These are phyloP conservation scores for Metaphire vulgaris DNA, from an alignment of 1,140 invertebrate species.

Conservation along the genomic window DNA sequence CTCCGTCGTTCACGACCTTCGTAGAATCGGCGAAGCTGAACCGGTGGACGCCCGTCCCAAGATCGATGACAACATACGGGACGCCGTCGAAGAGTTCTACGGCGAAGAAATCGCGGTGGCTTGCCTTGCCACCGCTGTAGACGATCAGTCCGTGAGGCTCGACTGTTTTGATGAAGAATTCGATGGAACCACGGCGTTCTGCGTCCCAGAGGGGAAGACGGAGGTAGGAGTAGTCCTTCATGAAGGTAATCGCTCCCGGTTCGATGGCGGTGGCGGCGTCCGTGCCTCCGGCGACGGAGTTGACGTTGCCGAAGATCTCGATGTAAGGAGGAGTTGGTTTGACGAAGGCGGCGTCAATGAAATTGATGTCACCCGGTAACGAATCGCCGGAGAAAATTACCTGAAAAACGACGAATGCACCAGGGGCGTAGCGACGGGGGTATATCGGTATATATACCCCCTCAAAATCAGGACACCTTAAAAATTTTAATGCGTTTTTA, in stretches of 20 bases:
- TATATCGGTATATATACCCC: no score
- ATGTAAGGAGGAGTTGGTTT: slow-evolving; percentile 15
- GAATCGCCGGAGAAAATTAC: slow-evolving; percentile 8
- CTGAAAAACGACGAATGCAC: no score
- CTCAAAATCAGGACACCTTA: no score
- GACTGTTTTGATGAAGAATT: slow-evolving; percentile 13
- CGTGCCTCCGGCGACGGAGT: neutral
- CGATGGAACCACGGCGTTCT: neutral
- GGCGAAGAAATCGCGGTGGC: slow-evolving; percentile 54
- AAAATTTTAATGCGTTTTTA: no score
- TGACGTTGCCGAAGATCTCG: slow-evolving; percentile 11
- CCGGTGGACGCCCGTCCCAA: slow-evolving; percentile 32
- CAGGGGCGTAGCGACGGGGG: no score
- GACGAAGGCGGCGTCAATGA: slow-evolving; percentile 16
- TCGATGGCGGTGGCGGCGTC: neutral
- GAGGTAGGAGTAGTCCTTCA: slow-evolving; percentile 18
- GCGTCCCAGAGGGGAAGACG: slow-evolving; percentile 20
- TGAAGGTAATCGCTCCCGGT: slow-evolving; percentile 31
- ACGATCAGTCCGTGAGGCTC: neutral
- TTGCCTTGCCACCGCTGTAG: slow-evolving; percentile 23
- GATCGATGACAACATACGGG: slow-evolving; percentile 39
- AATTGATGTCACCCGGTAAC: slow-evolving; percentile 12
- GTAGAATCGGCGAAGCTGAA: neutral
- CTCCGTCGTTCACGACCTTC: slow-evolving; percentile 12
- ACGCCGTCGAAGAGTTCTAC: slow-evolving; percentile 42